Evolutionary conservation across 2,888 invertebrate genomes (phyloP).

Genomic region (Hyppa rectilinea): DNA sequence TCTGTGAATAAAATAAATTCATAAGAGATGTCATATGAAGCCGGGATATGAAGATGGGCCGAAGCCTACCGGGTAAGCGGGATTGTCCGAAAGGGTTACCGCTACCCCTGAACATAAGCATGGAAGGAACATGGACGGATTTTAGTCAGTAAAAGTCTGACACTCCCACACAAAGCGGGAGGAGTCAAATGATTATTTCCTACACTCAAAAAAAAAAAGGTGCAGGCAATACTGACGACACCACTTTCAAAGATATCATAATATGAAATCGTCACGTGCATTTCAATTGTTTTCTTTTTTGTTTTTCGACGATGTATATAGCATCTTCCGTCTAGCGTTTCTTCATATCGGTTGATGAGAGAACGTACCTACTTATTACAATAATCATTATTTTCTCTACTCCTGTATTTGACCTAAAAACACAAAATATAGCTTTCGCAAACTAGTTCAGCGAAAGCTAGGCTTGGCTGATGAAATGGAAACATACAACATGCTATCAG

Average conservation of each 20-base stretch:
- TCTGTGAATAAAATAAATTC: not conserved
- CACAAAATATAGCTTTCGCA: constrained; percentile 17
- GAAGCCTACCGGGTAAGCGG: too few species aligned
- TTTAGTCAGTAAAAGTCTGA: too few species aligned
- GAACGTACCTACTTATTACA: not conserved
- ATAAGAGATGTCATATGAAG: too few species aligned
- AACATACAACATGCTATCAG: constrained; percentile 35
- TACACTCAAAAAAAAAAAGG: too few species aligned
- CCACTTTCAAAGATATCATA: not conserved
- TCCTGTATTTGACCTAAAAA: constrained; percentile 19
- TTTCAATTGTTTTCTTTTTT: not conserved
- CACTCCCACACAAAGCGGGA: too few species aligned
- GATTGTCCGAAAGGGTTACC: too few species aligned
- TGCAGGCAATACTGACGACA: not conserved
- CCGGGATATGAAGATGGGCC: too few species aligned
- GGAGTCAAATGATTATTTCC: too few species aligned
- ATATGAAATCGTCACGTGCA: not conserved
- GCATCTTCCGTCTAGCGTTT: not conserved
- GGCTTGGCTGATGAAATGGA: constrained; percentile 40
- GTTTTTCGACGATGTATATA: not conserved
- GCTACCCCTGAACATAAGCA: too few species aligned
- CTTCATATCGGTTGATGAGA: not conserved
- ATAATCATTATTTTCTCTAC: not conserved
- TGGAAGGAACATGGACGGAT: too few species aligned
- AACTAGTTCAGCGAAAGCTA: constrained; percentile 22